Conservation (phyloP, 2,113 vertebrate species). For the Chionodraco myersi region DNA sequence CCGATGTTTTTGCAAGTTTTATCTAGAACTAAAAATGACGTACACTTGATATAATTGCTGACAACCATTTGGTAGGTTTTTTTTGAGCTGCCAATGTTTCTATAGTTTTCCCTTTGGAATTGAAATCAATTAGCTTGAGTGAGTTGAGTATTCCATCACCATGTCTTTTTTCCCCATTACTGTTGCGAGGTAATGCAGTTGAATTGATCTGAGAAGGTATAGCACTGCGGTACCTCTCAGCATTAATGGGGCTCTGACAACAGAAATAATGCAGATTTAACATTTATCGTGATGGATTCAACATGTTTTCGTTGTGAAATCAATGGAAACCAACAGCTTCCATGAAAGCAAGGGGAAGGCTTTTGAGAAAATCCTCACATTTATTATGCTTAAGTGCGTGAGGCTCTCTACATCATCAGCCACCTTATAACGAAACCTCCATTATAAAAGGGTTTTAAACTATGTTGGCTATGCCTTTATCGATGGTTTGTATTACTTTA, state of each 20-base stretch:
- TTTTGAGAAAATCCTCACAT: neutral
- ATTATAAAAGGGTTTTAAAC: neutral
- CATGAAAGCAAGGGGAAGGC: neutral
- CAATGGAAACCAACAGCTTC: neutral
- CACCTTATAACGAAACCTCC: neutral
- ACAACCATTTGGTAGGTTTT: neutral
- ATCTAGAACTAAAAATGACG: neutral
- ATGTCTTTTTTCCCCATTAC: slow-evolving; percentile 8
- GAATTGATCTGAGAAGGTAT: slow-evolving; percentile 12
- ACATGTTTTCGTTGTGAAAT: neutral
- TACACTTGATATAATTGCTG: neutral
- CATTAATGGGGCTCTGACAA: neutral
- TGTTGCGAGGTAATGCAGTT: neutral
- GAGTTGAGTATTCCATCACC: neutral
- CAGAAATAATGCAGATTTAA: slow-evolving; percentile 3
- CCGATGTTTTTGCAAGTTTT: slow-evolving; percentile 48
- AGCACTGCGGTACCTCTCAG: neutral
- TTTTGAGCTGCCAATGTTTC: neutral
- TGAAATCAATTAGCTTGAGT: slow-evolving; percentile 16
- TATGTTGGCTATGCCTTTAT: neutral
- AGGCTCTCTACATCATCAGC: neutral
- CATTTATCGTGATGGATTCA: neutral
- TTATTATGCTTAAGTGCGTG: neutral
- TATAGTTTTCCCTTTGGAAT: neutral
- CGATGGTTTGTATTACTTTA: neutral